Percentiles rank a stretch among this genome's conserved stretches.
Conservation (phyloP, 2,888 invertebrate species). For the Tromatobia lineatoria region DNA sequence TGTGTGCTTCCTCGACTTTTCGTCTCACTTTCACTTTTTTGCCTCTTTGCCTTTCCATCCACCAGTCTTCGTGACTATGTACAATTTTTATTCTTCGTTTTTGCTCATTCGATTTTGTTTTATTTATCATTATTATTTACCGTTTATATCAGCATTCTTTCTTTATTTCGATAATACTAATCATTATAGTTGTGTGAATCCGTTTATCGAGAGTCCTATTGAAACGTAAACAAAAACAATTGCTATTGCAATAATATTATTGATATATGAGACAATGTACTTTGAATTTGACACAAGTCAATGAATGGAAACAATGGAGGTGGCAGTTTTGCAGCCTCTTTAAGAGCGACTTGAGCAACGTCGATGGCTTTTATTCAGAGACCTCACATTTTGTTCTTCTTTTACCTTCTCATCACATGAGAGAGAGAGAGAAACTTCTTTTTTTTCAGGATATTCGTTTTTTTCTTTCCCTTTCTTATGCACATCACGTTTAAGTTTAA, state of each 20-base stretch:
- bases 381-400: constrained; percentile 43
- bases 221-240: background rate
- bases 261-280: constrained; percentile 19
- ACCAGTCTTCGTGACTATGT: constrained; percentile 37
- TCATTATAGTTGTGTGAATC: constrained; percentile 34
- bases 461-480: background rate
- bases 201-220: constrained; percentile 26
- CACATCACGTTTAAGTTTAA: constrained; percentile 15
- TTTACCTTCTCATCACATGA: background rate
- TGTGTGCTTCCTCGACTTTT: constrained; percentile 69
- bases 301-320: constrained; percentile 44
- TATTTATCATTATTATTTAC: constrained; percentile 62
- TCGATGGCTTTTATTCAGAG: constrained; percentile 61
- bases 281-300: constrained; percentile 41
- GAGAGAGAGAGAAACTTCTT: background rate
- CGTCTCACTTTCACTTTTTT: constrained; percentile 60
- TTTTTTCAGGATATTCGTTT: background rate
- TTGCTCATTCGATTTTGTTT: constrained; percentile 43
- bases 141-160: constrained; percentile 33
- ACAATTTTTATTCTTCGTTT: constrained; percentile 42
- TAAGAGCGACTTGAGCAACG: constrained; percentile 67
- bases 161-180: constrained; percentile 18
- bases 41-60: background rate
- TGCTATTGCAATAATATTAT: constrained; percentile 21
- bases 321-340: constrained; percentile 62